Conservation (phyloP, 2,113 vertebrate genomes). For the Scalopus aquaticus region DNA sequence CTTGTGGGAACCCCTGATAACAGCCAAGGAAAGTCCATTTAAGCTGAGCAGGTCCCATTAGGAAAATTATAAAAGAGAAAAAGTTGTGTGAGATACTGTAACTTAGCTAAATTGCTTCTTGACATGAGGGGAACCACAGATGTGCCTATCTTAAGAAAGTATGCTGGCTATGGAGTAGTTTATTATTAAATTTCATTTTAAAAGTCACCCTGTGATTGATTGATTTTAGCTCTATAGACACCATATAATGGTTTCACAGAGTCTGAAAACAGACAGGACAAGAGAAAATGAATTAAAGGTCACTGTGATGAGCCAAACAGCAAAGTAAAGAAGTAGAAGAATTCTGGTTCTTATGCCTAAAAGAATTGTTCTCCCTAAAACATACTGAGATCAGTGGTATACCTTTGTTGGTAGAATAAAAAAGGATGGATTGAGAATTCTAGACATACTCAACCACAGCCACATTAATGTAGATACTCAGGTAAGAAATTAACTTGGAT, state of each 20-base stretch:
- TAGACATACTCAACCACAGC: not conserved
- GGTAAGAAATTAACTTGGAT: not conserved
- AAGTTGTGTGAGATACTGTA: constrained; percentile 30
- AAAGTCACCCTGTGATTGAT: constrained; percentile 68
- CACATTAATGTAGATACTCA: not conserved
- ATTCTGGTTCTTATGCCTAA: not conserved
- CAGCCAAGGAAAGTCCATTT: not conserved
- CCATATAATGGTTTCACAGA: constrained; percentile 43
- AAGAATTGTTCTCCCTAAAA: not conserved
- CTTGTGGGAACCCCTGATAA: constrained; percentile 1
- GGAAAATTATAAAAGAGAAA: constrained; percentile 16
- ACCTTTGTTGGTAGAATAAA: not conserved
- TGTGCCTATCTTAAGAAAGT: constrained; percentile 53
- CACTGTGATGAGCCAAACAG: constrained; percentile 45
- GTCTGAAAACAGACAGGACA: constrained; percentile 52
- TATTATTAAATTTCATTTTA: constrained; percentile 72
- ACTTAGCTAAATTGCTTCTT: constrained; percentile 47
- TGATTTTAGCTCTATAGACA: constrained; percentile 58
- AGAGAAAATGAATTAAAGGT: constrained; percentile 68
- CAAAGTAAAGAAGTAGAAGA: constrained; percentile 20
- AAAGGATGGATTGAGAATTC: not conserved
- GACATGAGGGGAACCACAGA: constrained; percentile 46
- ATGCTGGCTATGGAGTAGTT: constrained; percentile 48
- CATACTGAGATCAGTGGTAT: not conserved
- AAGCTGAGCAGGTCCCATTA: not conserved